Base-by-base conservation (phyloP, 2,888 invertebrate species). In the Cetonia aurata region DNA sequence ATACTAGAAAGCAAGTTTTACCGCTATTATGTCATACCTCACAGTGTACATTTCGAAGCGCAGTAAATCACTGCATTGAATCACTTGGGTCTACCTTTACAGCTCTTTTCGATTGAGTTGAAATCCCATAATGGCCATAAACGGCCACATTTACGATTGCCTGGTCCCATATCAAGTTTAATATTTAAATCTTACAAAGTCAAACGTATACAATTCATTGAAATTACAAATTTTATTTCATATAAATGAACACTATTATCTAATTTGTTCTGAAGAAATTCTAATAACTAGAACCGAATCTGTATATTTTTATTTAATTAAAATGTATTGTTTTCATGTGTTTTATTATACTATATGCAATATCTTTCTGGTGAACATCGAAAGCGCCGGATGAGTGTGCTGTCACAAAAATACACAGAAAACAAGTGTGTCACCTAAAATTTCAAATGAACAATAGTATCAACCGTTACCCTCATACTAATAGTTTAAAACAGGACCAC, bases 111-210 rank as follows among this genome's bases (percentile, higher is more conserved):
- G 82, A 83, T 83, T 82, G 83, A 82, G 82, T 81, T 78, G 80
- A 81, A 83, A 79, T 83, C 83, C 83, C 83, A 81, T 83, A 83
- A 83, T 83, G 80, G 83, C 82, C 81, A 82, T 83, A 82, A 83
- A 83, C 81, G 79, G 81, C 75, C 80, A 77, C 81, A 81, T 82
- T 82, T 81, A 80, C 81, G 81, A 81, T 82, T 81, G 81, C 81
- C 79, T 80, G 78, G 73, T 70, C 69, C 73, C 72, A 74, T 75
- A 75, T 73, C 72, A 75, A 76, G 67, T 73, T 73, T 65, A 73
- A 74, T 75, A 77, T 77, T 77, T 77, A 71, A 75, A 76, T 76
- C 75, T 75, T 75, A 73, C 71, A 67, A 71, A 74, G 69, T 70
- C 73, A 74, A 74, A 76, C 75, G 74, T 75, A 75, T 74, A 72